A percentile compares a stretch with the other conserved stretches of the same genome.
Conservation (phyloP, 2,113 vertebrate genomes). For the Sapajus apella region DNA sequence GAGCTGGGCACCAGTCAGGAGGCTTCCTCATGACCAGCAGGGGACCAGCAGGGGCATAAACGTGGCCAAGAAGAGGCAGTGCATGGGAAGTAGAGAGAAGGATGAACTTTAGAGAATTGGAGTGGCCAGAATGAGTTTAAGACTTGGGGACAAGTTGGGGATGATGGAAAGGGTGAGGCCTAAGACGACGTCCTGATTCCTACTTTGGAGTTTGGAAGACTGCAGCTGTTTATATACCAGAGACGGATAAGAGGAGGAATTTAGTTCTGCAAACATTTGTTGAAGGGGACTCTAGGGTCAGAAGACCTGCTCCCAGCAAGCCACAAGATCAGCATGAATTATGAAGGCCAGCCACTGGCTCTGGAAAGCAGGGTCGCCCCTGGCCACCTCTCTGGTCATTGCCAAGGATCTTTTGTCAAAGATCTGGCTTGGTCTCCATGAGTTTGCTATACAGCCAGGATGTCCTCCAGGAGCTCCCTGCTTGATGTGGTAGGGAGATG, state of each 20-base stretch:
- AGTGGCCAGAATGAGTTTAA: neutral
- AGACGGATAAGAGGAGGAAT: neutral
- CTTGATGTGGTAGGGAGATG: neutral
- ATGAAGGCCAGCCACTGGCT: neutral
- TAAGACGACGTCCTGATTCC: neutral
- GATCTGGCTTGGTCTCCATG: neutral
- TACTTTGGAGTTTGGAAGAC: neutral
- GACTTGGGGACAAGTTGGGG: neutral
- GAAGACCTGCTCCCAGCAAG: neutral
- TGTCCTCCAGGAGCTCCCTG: neutral
- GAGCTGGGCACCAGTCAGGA: neutral
- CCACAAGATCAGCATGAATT: neutral
- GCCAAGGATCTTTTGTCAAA: neutral
- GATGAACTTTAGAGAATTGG: neutral
- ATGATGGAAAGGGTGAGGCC: neutral
- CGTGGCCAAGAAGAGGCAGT: neutral
- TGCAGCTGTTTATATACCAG: neutral
- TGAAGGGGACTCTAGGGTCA: neutral
- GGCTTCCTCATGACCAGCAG: neutral
- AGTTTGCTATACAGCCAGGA: neutral
- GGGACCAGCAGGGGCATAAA: neutral
- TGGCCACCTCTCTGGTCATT: neutral
- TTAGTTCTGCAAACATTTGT: neutral
- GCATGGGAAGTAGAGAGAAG: neutral
- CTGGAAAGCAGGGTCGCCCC: neutral